phyloP scores from a whole-genome alignment of 2,888 invertebrate genomes.

The Sclerodermus sp. region DNA sequence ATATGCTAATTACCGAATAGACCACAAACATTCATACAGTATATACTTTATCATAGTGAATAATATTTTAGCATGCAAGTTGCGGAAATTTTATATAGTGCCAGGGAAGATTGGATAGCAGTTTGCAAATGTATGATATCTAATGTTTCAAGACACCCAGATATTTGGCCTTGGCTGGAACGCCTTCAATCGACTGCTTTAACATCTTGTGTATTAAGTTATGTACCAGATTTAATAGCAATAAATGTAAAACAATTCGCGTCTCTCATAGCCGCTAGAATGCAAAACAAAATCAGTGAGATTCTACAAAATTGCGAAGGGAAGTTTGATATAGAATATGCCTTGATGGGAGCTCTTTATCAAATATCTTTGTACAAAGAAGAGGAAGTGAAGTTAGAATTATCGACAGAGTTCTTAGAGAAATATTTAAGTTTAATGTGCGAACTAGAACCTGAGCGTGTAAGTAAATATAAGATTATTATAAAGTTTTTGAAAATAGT shows the following conservation, averaged over 20 bases:
- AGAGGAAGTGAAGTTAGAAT: constrained; percentile 42
- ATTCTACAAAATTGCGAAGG: constrained; percentile 47
- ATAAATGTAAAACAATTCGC: constrained; percentile 45
- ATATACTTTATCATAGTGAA: neutral
- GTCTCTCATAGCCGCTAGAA: constrained; percentile 34
- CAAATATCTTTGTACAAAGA: constrained; percentile 41
- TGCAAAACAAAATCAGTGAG: constrained; percentile 48
- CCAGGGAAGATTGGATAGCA: constrained; percentile 51
- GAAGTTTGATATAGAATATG: constrained; percentile 42
- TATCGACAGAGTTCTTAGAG: constrained; percentile 47
- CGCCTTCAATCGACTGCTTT: constrained; percentile 39
- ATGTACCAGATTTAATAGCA: constrained; percentile 34
- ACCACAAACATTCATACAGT: too few relatives aligned
- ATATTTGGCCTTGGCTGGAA: constrained; percentile 50
- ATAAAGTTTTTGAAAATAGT: neutral
- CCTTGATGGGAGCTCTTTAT: constrained; percentile 41
- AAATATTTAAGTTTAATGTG: constrained; percentile 54
- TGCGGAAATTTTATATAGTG: constrained; percentile 47
- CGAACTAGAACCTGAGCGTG: constrained; percentile 45
- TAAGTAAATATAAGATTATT: constrained; percentile 18
- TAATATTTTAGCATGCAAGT: constrained; percentile 44
- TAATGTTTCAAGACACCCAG: constrained; percentile 42
- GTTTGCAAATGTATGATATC: constrained; percentile 51
- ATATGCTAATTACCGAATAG: neutral
- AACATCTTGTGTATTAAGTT: constrained; percentile 36